phyloP scores from a whole-genome alignment of 2,888 invertebrate genomes.

The Machimus atricapillus region DNA sequence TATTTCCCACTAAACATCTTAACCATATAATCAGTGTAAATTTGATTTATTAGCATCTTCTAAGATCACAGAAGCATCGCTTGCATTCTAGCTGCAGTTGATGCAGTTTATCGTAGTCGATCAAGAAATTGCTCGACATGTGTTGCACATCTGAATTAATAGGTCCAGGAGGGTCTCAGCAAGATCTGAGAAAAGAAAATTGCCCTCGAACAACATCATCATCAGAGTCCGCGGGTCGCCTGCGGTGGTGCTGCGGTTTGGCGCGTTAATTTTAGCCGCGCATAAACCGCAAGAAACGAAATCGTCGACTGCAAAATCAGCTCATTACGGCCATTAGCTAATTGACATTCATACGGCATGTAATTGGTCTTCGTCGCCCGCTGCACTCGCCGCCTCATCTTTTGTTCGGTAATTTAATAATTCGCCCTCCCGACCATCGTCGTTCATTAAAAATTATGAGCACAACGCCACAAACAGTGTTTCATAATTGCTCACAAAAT shows the following conservation, averaged over 20 bases:
- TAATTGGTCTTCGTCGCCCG: not conserved
- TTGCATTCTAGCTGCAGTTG: not conserved
- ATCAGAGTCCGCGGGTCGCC: not conserved
- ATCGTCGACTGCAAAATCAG: not conserved
- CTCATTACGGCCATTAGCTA: constrained; percentile 36
- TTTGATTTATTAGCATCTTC: not conserved
- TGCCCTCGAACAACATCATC: not conserved
- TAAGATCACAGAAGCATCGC: not conserved
- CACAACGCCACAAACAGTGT: constrained; percentile 33
- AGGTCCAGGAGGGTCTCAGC: not conserved
- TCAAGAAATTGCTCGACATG: not conserved
- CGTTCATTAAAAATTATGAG: constrained; percentile 40
- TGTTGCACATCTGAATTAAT: not conserved
- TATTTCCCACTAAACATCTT: not conserved
- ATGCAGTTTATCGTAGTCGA: not conserved
- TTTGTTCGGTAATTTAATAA: constrained; percentile 38
- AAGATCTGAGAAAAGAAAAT: not conserved
- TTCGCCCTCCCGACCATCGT: constrained; percentile 22
- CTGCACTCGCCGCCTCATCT: not conserved
- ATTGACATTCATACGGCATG: constrained; percentile 37
- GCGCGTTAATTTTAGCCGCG: not conserved
- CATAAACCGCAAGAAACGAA: not conserved
- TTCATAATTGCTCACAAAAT: constrained; percentile 38
- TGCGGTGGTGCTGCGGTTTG: no score
- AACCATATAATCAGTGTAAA: not conserved